Base-by-base conservation (phyloP, 2,888 invertebrate genomes). In the Caenorhabditis sp. region DNA sequence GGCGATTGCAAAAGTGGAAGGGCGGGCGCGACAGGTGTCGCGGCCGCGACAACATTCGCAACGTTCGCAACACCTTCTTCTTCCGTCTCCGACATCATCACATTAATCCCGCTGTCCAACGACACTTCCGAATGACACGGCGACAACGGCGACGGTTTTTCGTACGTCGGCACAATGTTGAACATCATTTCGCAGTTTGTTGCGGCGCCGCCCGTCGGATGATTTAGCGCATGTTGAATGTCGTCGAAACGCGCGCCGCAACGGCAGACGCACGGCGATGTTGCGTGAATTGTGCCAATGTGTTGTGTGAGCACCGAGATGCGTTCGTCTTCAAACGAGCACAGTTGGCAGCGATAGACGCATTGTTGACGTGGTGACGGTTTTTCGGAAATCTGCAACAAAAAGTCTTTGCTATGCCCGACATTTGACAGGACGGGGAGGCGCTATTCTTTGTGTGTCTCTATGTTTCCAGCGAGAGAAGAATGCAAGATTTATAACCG, bases 241-340 rank as follows among this genome's bases (percentile, higher is more conserved):
- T 81, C 75, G 19, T 81, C 79, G 60, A 84, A 84, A 0, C 62
- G 57, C 17, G 61, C 53, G 10, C 80, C 76, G 64, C 85, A 85
- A 14, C 74, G 55, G 57, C 85, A 85, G 17, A 82, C 82, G 65
- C 83, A 86, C 17, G 85, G 84, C 12, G 82, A 65, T 10, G 80
- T 69, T 54, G 69, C 58, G 68, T 85, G 85, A 3, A 73, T 74
- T 17, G 71, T 62, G 19, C 58, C 74, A 14, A 85, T 70, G 68
- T 85, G 85, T 24, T 37, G 23, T 17, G 68, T 65, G 62, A 85
- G 58, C 1, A 76, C 68, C 6, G 83, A 83, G 5, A 85, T 69
- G 10, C 74, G 59, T 6, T 79, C 82, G 24, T 85, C 85, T 58
- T 81, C 69, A 19, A 81, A 78, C 4, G 67, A 58, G 43, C 74